Conservation (phyloP, 2,113 vertebrate species). For the Pteropus alecto region DNA sequence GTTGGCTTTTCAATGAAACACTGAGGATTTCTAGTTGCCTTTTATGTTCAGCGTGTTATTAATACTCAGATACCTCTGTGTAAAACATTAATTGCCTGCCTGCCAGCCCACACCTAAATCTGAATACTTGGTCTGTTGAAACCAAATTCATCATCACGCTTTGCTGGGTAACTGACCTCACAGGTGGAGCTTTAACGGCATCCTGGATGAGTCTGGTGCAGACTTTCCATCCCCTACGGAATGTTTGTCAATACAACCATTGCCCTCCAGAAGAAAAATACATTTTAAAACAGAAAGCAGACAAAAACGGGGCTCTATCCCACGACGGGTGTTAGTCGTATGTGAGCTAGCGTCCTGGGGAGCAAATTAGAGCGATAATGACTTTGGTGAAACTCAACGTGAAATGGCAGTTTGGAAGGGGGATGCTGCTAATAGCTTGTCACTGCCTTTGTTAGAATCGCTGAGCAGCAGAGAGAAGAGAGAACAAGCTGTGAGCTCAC, state of each 20-base stretch:
- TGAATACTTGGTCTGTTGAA: conserved; percentile 29
- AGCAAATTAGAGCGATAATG: conserved; percentile 41
- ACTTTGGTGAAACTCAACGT: neutral
- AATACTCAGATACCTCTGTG: conserved; percentile 39
- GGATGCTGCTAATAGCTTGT: neutral
- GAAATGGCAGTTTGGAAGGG: neutral
- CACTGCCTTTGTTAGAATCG: neutral
- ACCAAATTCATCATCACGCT: neutral
- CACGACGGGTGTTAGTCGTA: neutral
- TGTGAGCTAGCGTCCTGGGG: neutral
- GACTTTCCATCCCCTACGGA: neutral
- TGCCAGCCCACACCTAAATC: neutral
- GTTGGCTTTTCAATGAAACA: neutral
- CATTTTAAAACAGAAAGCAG: neutral
- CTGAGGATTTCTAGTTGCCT: conserved; percentile 22
- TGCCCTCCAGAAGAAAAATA: neutral
- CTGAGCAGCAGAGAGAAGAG: neutral
- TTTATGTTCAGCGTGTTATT: conserved; percentile 54
- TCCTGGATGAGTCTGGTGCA: neutral
- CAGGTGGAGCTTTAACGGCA: neutral
- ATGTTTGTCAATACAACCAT: neutral
- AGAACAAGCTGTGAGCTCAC: fast-evolving
- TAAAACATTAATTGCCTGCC: conserved; percentile 49
- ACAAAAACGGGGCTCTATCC: neutral
- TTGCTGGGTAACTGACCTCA: neutral